Percentiles rank a stretch among this genome's conserved stretches.
These are phyloP conservation scores for Cichladusa arquata DNA, from an alignment of 2,113 vertebrate genomes.

Conservation along the genomic window DNA sequence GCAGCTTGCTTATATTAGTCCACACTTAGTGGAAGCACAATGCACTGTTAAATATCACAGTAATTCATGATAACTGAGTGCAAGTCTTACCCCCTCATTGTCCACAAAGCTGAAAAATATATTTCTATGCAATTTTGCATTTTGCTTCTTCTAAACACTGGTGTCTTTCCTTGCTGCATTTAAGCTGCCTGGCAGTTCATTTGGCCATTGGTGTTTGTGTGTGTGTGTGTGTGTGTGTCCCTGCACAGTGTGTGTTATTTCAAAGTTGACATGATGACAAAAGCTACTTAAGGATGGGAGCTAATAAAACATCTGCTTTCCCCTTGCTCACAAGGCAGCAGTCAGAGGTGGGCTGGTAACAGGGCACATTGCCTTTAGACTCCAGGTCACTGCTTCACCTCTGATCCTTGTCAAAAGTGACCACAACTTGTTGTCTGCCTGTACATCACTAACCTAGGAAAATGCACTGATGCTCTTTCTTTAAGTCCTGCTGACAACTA, in stretches of 20 bases:
- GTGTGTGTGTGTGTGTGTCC: neutral
- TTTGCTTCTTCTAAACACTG: neutral
- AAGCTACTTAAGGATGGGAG: slow-evolving; percentile 37
- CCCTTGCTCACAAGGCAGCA: neutral
- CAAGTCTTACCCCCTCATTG: neutral
- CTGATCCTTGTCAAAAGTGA: neutral
- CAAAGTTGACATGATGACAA: slow-evolving; percentile 13
- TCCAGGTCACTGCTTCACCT: neutral
- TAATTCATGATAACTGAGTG: neutral
- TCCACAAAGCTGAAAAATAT: neutral
- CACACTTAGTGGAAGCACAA: neutral
- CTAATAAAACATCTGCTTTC: slow-evolving; percentile 47
- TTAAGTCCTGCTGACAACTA: neutral
- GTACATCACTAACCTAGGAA: neutral
- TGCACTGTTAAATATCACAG: neutral
- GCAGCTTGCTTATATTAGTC: neutral
- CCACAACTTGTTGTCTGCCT: neutral
- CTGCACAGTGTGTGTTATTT: neutral
- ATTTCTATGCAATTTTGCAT: neutral
- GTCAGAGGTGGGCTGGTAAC: neutral
- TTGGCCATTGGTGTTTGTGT: neutral
- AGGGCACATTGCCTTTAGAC: neutral
- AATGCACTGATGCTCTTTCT: neutral
- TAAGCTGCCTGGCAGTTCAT: neutral
- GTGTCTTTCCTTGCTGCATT: neutral